These are phyloP conservation scores for Malacosoma neustria DNA, from an alignment of 2,888 invertebrate genomes.

Conservation along the genomic window DNA sequence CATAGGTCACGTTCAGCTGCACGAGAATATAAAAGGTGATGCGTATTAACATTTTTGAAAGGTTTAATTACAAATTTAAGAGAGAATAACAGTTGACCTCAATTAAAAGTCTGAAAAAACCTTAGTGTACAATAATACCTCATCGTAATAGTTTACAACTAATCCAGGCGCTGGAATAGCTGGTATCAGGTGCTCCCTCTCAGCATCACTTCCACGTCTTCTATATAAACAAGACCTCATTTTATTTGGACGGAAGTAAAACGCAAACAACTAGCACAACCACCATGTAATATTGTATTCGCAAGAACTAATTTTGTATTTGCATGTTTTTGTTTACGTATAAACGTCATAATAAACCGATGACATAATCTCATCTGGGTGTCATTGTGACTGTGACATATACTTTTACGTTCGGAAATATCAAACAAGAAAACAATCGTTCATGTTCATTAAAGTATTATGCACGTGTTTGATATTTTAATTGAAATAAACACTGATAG, in stretches of 20 bases:
- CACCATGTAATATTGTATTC: conserved; percentile 8
- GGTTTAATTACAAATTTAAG: no score
- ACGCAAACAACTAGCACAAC: conserved; percentile 4
- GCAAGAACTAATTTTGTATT: neutral
- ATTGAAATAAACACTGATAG: no score
- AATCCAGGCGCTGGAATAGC: conserved; percentile 31
- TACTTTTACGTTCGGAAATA: neutral
- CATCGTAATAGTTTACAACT: conserved; percentile 26
- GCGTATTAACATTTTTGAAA: no score
- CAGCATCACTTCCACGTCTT: conserved; percentile 30
- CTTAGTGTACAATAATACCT: conserved; percentile 26
- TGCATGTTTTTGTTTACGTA: neutral
- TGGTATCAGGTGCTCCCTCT: conserved; percentile 46
- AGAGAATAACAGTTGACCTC: neutral
- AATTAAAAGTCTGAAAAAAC: neutral
- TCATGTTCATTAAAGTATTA: no score
- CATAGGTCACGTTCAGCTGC: no score
- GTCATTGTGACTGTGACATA: neutral
- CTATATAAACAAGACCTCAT: conserved; percentile 49
- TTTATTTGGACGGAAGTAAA: conserved; percentile 24
- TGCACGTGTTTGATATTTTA: no score
- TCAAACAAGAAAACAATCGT: no score
- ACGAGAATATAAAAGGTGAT: no score
- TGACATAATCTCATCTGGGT: neutral
- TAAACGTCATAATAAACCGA: neutral